Conservation (phyloP, 2,113 vertebrate species). For the Tachysurus vachellii region DNA sequence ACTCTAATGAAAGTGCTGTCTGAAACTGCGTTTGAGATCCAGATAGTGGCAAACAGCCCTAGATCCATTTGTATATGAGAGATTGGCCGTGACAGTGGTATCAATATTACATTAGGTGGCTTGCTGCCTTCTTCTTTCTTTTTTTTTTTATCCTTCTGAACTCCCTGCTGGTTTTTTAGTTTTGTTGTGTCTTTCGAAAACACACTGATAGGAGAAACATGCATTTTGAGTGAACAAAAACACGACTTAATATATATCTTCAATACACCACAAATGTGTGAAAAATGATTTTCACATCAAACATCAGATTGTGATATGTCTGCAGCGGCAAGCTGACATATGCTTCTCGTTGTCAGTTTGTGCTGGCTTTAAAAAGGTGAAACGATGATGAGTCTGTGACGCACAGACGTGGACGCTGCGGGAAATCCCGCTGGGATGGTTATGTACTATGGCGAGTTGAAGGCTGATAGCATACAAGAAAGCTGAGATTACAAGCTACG, state of each 20-base stretch:
- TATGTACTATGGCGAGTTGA: neutral
- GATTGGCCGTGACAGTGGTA: neutral
- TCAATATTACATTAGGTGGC: constrained; percentile 15
- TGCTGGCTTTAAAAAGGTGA: neutral
- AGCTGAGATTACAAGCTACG: neutral
- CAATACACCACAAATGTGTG: neutral
- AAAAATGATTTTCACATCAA: neutral
- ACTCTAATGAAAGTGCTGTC: constrained; percentile 11
- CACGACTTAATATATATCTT: neutral
- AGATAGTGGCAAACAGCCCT: neutral
- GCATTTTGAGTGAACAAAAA: neutral
- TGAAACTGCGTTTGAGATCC: neutral
- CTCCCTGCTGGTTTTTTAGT: constrained; percentile 1
- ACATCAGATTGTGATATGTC: neutral
- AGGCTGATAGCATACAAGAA: neutral
- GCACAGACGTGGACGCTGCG: neutral
- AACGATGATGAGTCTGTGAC: neutral
- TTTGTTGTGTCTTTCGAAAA: neutral
- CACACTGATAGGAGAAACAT: neutral
- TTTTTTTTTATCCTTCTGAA: neutral
- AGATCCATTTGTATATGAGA: constrained; percentile 25
- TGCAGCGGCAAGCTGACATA: neutral
- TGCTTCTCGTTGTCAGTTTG: neutral
- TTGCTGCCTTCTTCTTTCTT: neutral
- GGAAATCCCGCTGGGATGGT: neutral